Base-by-base conservation (phyloP, 2,797 vertebrate genomes). In the Meriones psammophilus region DNA sequence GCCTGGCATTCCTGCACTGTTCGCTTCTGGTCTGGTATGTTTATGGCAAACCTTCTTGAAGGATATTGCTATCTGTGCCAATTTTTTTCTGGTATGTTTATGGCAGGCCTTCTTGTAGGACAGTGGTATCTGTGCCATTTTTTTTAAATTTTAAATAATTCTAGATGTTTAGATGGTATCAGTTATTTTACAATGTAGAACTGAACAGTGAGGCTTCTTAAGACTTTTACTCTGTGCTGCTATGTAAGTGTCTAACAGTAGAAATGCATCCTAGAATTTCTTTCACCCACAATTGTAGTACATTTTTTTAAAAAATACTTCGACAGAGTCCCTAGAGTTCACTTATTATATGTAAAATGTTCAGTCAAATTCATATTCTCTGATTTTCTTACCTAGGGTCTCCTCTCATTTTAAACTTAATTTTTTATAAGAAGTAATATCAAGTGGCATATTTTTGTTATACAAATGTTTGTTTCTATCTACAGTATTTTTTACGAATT, bases 331-430 rank as follows among this genome's bases (percentile, higher is more conserved):
- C 77, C 56, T 8, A 69, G 78, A 77, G 73, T 77, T 87, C 79
- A 87, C 92, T 95, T 80, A 91, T 88, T 92, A 93, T 7, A 9
- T 60, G 1, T 36, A n/a, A 91, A 77, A 94, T 54, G 68, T 56
- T 89, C 64, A 86, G 8, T 95, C 22, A 78, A 83, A 30, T 88
- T 36, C 1, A 80, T 91, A 88, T 10, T 0, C 60, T 95, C 3
- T 88, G 88, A 92, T 68, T 93, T 93, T 84, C 18, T 93, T 89
- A 92, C n/a, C 39, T 93, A 46, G 33, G 18, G 17, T 60, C 15
- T 39, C 46, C 30, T 91, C 33, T 94, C 50, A 54, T 58, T 79
- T 96, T 92, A 79, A 93, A 96, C 62, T 92, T 91, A 96, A 58
- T 0, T 84, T 30, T 71, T 94, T 83, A 79, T 76, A 69, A 8